These are phyloP conservation scores for Apodemus sylvaticus DNA, from an alignment of 2,113 vertebrate species.

Conservation along the genomic window DNA sequence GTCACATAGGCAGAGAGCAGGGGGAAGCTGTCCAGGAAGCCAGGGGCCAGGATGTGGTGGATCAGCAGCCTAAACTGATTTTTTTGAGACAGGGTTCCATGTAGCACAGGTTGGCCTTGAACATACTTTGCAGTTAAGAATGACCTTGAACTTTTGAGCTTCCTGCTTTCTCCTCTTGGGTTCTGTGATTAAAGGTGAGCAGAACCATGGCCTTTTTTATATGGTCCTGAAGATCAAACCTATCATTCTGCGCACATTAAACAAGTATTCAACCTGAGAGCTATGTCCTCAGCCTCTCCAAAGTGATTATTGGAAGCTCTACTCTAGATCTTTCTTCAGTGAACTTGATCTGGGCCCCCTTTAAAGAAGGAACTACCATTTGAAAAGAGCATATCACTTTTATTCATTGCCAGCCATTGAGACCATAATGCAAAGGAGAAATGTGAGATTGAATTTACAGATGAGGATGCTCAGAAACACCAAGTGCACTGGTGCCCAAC, in stretches of 20 bases:
- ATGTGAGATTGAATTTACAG: background rate
- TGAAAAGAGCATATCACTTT: background rate
- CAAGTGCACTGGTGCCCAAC: background rate
- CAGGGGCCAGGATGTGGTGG: too few relatives aligned
- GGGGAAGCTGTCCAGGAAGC: too few relatives aligned
- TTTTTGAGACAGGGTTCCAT: background rate
- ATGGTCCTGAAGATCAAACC: background rate
- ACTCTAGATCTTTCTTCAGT: conserved; percentile 14
- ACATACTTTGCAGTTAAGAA: background rate
- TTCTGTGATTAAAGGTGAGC: background rate
- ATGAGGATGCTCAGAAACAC: background rate
- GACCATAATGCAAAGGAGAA: conserved; percentile 27
- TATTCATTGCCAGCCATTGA: conserved; percentile 15
- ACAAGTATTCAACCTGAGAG: background rate
- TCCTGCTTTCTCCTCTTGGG: background rate
- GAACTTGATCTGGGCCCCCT: background rate
- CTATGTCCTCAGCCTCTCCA: background rate
- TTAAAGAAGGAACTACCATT: conserved; percentile 43
- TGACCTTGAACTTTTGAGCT: background rate
- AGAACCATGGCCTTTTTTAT: background rate
- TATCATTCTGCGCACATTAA: background rate
- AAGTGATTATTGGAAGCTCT: background rate
- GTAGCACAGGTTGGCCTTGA: background rate
- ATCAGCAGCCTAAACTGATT: too few relatives aligned
- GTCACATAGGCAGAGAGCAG: too few relatives aligned